Evolutionary conservation across 2,888 invertebrate genomes (phyloP).

Genomic region (Cynaeus angustus): DNA sequence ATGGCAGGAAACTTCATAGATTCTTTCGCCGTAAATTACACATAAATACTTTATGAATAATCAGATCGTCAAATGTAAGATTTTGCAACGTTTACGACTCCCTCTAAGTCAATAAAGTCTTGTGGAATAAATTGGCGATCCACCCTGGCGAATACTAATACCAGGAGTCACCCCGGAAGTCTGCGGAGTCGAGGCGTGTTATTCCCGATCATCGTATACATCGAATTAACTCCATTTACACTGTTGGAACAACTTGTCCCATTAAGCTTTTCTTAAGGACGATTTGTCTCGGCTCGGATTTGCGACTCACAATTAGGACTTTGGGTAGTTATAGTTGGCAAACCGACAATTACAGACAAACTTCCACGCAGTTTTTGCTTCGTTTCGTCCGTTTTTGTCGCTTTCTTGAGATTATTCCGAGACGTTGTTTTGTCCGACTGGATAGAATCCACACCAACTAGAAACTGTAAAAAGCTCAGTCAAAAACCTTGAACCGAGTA

Average conservation of each 20-base stretch:
- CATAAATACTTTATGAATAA: slow-evolving; percentile 50
- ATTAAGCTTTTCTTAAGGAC: slow-evolving; percentile 52
- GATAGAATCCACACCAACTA: slow-evolving; percentile 7
- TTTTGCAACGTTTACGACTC: slow-evolving; percentile 44
- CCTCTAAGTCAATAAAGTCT: slow-evolving; percentile 41
- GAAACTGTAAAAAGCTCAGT: not conserved
- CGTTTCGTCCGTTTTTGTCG: slow-evolving; percentile 49
- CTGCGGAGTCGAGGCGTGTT: slow-evolving; percentile 23
- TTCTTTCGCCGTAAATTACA: slow-evolving; percentile 40
- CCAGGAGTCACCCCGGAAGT: slow-evolving; percentile 26
- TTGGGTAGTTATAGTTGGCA: slow-evolving; percentile 52
- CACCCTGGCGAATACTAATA: slow-evolving; percentile 43
- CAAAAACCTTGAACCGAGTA: not conserved
- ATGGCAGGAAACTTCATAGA: not conserved
- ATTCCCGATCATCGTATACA: slow-evolving; percentile 41
- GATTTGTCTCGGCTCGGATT: slow-evolving; percentile 54
- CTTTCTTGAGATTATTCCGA: slow-evolving; percentile 28
- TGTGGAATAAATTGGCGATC: slow-evolving; percentile 40
- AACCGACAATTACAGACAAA: slow-evolving; percentile 55
- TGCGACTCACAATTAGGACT: slow-evolving; percentile 51
- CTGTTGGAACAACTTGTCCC: slow-evolving; percentile 44
- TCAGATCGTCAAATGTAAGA: slow-evolving; percentile 43
- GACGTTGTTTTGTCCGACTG: slow-evolving; percentile 15
- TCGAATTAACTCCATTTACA: slow-evolving; percentile 45
- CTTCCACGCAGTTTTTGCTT: slow-evolving; percentile 44